Conservation (phyloP, 2,888 invertebrate species). For the Gonocerus acuteangulatus region DNA sequence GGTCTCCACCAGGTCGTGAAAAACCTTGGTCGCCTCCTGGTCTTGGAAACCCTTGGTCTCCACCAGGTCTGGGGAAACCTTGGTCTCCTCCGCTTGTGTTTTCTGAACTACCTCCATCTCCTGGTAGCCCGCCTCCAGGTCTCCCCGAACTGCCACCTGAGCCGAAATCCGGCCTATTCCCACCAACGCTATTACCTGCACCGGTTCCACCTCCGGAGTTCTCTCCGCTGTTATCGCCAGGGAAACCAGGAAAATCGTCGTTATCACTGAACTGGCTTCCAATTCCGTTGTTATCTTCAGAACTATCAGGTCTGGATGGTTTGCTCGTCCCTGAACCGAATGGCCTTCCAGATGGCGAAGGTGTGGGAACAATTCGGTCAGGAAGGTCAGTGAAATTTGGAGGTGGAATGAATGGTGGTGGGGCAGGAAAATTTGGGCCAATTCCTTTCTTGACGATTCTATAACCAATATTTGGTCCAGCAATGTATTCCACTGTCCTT, state of each 20-base stretch:
- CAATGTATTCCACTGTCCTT: constrained; percentile 67
- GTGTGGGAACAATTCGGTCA: not conserved
- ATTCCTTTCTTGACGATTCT: constrained; percentile 63
- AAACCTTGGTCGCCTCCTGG: not conserved
- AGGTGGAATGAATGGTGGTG: constrained; percentile 53
- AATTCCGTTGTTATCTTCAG: not conserved
- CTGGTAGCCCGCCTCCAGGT: constrained; percentile 40
- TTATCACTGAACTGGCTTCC: not conserved
- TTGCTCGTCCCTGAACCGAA: constrained; percentile 39
- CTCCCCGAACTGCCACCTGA: constrained; percentile 35
- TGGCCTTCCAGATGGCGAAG: constrained; percentile 37
- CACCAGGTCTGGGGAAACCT: not conserved
- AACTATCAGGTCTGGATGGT: not conserved
- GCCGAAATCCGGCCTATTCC: constrained; percentile 5
- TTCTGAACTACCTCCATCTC: constrained; percentile 39
- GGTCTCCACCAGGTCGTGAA: not conserved
- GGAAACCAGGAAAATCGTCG: constrained; percentile 32
- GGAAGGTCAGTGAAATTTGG: constrained; percentile 7
- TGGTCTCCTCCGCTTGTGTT: not conserved
- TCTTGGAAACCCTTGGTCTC: not conserved
- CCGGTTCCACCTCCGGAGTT: not conserved
- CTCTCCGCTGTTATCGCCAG: constrained; percentile 40
- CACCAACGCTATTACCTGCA: not conserved
- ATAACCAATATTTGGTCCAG: constrained; percentile 70
- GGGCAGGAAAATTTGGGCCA: constrained; percentile 56